Percentiles rank a stretch among this genome's conserved stretches.
These are phyloP conservation scores for Chaetodon trifascialis DNA, from an alignment of 2,113 vertebrate species.

Conservation along the genomic window DNA sequence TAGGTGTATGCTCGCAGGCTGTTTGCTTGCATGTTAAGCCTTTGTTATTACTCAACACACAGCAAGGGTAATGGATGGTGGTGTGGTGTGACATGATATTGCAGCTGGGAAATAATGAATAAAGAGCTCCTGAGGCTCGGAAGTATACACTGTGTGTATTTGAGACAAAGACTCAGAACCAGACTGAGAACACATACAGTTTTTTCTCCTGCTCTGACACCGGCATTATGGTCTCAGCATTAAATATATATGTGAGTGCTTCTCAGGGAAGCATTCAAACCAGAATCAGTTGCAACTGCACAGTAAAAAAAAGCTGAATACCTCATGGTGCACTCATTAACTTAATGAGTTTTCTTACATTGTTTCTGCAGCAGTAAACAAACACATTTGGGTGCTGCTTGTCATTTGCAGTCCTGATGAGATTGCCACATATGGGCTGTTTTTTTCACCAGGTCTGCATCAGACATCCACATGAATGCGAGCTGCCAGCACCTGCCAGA, in stretches of 20 bases:
- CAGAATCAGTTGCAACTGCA: neutral
- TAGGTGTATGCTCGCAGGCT: neutral
- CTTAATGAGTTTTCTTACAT: too few species aligned
- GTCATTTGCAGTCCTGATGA: neutral
- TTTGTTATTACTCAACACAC: slow-evolving; percentile 27
- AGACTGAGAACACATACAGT: neutral
- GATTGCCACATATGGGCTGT: too few species aligned
- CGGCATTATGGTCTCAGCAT: neutral
- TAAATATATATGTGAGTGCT: neutral
- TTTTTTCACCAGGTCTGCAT: neutral
- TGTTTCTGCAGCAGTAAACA: neutral
- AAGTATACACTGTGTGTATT: neutral
- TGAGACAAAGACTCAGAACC: neutral
- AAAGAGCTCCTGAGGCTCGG: neutral
- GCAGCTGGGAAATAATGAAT: slow-evolving; percentile 7
- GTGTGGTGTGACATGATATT: neutral
- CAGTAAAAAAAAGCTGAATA: neutral
- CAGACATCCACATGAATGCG: neutral
- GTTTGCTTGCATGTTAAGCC: neutral
- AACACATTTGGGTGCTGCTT: neutral
- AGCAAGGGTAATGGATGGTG: neutral
- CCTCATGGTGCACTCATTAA: too few species aligned
- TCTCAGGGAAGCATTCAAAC: neutral
- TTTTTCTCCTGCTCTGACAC: neutral
- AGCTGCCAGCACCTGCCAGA: neutral